Percentiles rank a stretch among this genome's conserved stretches.
phyloP scores from a whole-genome alignment of 2,113 vertebrate genomes.

The Polypterus bichir region DNA sequence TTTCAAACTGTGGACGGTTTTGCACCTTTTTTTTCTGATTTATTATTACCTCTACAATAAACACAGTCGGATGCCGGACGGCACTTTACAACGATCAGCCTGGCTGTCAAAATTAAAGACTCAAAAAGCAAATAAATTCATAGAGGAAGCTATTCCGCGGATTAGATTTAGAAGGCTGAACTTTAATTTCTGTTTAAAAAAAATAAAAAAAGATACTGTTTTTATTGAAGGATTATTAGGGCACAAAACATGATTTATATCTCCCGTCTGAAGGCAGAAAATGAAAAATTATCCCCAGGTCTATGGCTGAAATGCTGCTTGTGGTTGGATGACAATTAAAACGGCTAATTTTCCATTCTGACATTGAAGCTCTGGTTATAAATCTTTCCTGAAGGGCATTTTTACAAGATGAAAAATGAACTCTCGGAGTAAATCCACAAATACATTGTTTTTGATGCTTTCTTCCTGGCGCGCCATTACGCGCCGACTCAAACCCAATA shows the following conservation, averaged over 20 bases:
- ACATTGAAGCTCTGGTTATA: constrained; percentile 20
- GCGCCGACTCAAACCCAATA: neutral
- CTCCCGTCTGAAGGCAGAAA: constrained; percentile 32
- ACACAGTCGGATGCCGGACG: no score
- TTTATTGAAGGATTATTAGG: constrained; percentile 20
- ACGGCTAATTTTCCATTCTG: constrained; percentile 32
- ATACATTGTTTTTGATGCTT: neutral
- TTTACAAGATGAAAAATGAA: constrained; percentile 26
- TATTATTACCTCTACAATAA: no score
- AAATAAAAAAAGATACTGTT: neutral
- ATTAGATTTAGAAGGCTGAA: neutral
- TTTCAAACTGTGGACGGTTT: no score
- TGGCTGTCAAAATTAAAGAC: neutral
- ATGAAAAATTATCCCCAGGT: constrained; percentile 28
- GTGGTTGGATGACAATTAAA: constrained; percentile 39
- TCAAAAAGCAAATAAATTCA: neutral
- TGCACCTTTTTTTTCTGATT: no score
- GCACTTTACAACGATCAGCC: neutral
- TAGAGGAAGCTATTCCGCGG: neutral
- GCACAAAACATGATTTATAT: constrained; percentile 45
- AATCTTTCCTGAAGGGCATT: constrained; percentile 26
- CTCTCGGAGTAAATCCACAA: constrained; percentile 8
- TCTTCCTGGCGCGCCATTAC: neutral
- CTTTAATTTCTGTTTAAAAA: neutral
- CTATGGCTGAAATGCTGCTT: constrained; percentile 22